Percentiles rank a stretch among this genome's conserved stretches.
Conservation (phyloP, 2,888 invertebrate genomes). For the Platypus cylindrus region DNA sequence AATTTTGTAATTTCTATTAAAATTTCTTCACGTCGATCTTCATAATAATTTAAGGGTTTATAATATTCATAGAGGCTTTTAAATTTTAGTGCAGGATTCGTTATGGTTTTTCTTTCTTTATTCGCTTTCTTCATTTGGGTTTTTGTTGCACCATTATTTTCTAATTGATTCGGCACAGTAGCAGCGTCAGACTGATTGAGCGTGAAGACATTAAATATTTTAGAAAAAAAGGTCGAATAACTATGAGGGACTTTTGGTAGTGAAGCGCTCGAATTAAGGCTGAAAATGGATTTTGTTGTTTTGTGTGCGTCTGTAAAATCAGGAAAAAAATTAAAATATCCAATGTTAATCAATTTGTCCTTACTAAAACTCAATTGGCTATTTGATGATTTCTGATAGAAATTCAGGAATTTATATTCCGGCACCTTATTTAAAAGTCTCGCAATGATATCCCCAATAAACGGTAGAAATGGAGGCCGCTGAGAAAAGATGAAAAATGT, state of each 20-base stretch:
- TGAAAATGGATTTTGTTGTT: constrained; percentile 8
- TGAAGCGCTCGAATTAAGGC: constrained; percentile 4
- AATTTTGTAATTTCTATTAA: constrained; percentile 30
- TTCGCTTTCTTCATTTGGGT: neutral
- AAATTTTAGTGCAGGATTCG: constrained; percentile 10
- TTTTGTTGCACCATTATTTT: constrained; percentile 3
- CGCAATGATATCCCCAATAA: constrained; percentile 36
- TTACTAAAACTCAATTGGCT: constrained; percentile 16
- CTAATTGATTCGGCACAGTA: constrained; percentile 3
- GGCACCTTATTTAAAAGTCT: constrained; percentile 33
- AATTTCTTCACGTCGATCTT: constrained; percentile 28
- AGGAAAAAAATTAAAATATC: too few relatives aligned
- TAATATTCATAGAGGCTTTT: constrained; percentile 25
- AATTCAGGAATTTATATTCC: constrained; percentile 21
- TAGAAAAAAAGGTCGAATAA: constrained; percentile 17
- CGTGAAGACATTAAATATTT: constrained; percentile 18
- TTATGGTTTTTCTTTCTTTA: neutral
- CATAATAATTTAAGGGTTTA: constrained; percentile 23
- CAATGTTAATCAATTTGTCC: neutral
- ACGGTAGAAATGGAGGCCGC: constrained; percentile 36
- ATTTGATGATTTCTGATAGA: constrained; percentile 11
- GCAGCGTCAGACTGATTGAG: too few relatives aligned
- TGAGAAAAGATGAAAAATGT: constrained; percentile 33
- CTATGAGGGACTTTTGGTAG: constrained; percentile 9
- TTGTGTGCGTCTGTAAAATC: constrained; percentile 14